These are phyloP conservation scores for Sula dactylatra DNA, from an alignment of 2,113 vertebrate genomes.

Conservation along the genomic window DNA sequence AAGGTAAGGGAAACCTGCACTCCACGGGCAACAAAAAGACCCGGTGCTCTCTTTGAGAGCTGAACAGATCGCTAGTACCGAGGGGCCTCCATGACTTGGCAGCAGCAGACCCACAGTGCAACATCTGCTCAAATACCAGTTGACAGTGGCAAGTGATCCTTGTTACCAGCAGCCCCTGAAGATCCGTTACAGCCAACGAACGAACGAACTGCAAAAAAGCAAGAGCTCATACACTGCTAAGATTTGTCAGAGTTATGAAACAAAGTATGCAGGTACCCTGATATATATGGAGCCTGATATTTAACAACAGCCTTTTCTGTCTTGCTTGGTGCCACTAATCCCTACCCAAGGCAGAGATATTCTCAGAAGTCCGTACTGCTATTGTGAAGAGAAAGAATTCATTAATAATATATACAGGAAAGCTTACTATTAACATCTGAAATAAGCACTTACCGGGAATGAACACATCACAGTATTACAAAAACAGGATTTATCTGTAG, in stretches of 20 bases:
- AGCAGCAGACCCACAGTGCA: background rate
- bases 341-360: background rate
- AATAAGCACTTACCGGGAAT: background rate
- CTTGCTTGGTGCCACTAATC: background rate
- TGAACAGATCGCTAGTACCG: background rate
- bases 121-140: background rate
- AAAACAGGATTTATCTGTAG: background rate
- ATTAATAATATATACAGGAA: background rate
- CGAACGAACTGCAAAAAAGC: background rate
- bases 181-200: background rate
- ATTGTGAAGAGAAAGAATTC: background rate
- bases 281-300: rapidly evolving
- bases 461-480: background rate
- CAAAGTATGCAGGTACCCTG: background rate
- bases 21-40: background rate
- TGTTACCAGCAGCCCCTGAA: background rate
- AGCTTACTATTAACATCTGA: background rate
- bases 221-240: background rate
- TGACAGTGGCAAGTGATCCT: background rate
- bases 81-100: background rate
- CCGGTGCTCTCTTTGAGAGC: background rate
- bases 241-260: background rate
- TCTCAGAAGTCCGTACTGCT: background rate
- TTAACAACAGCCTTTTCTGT: background rate
- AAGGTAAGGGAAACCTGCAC: background rate